A percentile compares a stretch with the other conserved stretches of the same genome.
These are phyloP conservation scores for Chitala chitala DNA, from an alignment of 2,113 vertebrate genomes.

Conservation along the genomic window DNA sequence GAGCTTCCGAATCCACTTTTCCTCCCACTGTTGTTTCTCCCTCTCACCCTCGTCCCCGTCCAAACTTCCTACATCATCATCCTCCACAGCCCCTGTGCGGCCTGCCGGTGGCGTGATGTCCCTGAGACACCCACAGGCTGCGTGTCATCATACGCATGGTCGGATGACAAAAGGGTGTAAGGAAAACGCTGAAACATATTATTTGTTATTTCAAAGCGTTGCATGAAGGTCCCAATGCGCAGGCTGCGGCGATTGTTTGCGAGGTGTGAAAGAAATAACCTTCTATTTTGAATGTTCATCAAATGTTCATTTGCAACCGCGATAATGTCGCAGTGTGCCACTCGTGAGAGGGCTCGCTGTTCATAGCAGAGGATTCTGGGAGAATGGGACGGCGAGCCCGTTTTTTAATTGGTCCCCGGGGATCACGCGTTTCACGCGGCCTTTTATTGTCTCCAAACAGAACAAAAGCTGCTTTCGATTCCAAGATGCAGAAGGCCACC, in stretches of 20 bases:
- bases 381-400: slow-evolving; percentile 7
- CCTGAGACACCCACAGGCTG: background rate
- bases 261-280: slow-evolving; percentile 23
- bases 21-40: background rate
- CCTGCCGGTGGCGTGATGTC: background rate
- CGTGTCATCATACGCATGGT: background rate
- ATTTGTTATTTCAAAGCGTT: slow-evolving; percentile 10
- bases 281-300: slow-evolving; percentile 22
- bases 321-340: background rate
- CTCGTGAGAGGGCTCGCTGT: slow-evolving; percentile 14
- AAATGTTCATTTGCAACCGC: slow-evolving; percentile 20
- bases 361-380: slow-evolving; percentile 8
- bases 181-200: background rate
- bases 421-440: slow-evolving; percentile 25
- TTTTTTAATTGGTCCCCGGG: slow-evolving; percentile 30
- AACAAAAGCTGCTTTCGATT: slow-evolving; percentile 88
- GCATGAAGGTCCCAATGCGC: slow-evolving; percentile 12
- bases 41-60: background rate
- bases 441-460: slow-evolving; percentile 55
- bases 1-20: background rate
- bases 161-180: background rate
- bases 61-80: background rate
- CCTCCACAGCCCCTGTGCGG: background rate
- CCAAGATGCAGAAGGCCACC: slow-evolving; percentile 80
- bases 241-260: slow-evolving; percentile 19